Conservation (phyloP, 2,113 vertebrate species). For the Mugil cephalus region DNA sequence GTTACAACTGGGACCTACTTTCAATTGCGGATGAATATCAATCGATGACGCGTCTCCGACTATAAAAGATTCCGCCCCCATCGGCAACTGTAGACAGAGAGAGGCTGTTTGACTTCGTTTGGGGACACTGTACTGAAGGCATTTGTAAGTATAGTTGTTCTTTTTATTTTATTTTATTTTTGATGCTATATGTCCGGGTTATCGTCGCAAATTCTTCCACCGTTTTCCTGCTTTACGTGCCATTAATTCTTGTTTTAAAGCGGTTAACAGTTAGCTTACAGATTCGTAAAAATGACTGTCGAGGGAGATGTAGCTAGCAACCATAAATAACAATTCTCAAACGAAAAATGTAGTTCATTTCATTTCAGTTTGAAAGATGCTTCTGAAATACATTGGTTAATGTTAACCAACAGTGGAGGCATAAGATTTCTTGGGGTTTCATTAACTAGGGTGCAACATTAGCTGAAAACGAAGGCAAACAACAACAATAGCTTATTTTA, state of each 20-base stretch:
- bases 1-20: slow-evolving; percentile 32
- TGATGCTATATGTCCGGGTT: no score
- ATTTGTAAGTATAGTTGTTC: slow-evolving; percentile 34
- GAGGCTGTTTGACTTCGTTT: accelerated
- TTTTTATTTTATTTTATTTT: no score
- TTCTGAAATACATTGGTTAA: accelerated
- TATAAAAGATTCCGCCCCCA: slow-evolving; percentile 35
- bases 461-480: slow-evolving; percentile 44
- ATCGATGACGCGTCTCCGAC: neutral
- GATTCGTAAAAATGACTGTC: slow-evolving; percentile 2
- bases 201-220: neutral
- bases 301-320: neutral
- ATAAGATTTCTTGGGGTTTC: slow-evolving; percentile 14
- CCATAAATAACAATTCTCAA: neutral
- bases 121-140: accelerated
- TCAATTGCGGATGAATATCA: slow-evolving; percentile 38
- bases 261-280: neutral
- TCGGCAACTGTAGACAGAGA: neutral
- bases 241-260: neutral
- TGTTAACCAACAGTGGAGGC: neutral
- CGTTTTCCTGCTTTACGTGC: neutral
- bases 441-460: slow-evolving; percentile 16
- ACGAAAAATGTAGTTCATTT: neutral
- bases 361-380: neutral
- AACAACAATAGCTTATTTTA: slow-evolving; percentile 58